These are phyloP conservation scores for Grammomys surdaster DNA, from an alignment of 2,113 vertebrate genomes.

Conservation along the genomic window DNA sequence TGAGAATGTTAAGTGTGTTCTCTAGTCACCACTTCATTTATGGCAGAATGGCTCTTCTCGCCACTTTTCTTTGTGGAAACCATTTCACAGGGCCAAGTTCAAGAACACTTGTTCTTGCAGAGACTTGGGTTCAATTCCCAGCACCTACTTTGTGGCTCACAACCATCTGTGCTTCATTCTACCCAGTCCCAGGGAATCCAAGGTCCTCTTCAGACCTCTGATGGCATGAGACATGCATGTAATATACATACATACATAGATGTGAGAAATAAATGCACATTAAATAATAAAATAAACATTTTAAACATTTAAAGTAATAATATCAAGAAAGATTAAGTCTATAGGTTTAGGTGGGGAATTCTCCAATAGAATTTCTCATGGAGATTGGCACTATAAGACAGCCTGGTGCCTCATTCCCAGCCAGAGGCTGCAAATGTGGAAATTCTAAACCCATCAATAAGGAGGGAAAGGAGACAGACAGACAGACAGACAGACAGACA, in stretches of 20 bases:
- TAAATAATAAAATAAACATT: neutral
- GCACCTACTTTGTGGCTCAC: neutral
- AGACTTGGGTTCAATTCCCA: neutral
- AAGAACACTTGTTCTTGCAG: neutral
- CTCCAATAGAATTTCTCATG: neutral
- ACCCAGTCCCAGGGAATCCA: neutral
- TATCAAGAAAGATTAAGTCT: neutral
- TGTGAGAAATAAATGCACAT: neutral
- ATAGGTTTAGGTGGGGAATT: neutral
- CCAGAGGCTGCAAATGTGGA: neutral
- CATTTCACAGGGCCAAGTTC: neutral
- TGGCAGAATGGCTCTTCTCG: neutral
- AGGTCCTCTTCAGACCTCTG: neutral
- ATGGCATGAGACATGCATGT: neutral
- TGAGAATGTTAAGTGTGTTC: neutral
- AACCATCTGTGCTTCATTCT: neutral
- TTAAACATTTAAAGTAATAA: neutral
- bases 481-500: neutral
- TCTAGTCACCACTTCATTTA: neutral
- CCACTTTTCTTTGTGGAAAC: neutral
- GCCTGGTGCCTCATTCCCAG: neutral
- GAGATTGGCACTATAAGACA: neutral
- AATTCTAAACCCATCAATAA: neutral
- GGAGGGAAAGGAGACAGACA: neutral
- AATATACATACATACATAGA: no score